A percentile compares a stretch with the other conserved stretches of the same genome.
These are phyloP conservation scores for Gymnothorax reevesii DNA, from an alignment of 2,797 vertebrate species.

Conservation along the genomic window DNA sequence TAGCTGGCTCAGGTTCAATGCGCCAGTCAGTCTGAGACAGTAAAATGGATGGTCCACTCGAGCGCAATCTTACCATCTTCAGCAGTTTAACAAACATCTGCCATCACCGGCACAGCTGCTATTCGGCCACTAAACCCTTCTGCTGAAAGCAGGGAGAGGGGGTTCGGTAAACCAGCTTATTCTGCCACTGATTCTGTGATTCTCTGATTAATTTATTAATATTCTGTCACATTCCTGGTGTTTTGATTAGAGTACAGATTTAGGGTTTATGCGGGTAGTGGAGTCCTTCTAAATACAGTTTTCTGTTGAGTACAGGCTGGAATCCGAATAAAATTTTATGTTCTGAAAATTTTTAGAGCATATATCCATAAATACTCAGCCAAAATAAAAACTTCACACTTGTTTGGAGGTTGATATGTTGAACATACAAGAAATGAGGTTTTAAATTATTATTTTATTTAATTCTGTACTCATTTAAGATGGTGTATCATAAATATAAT, in stretches of 20 bases:
- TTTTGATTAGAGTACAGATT: not conserved
- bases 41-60: not conserved
- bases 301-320: no score
- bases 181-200: not conserved
- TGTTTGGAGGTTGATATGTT: no score
- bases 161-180: not conserved
- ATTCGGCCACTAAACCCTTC: not conserved
- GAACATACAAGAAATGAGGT: no score
- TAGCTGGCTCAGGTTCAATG: not conserved
- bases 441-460: no score
- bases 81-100: not conserved
- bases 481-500: no score
- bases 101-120: not conserved
- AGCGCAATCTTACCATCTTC: not conserved
- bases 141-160: not conserved
- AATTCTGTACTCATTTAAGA: no score
- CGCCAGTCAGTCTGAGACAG: not conserved
- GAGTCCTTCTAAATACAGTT: no score
- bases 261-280: not conserved
- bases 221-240: not conserved
- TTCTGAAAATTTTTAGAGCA: no score
- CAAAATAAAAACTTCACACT: no score
- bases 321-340: no score
- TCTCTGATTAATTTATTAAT: not conserved
- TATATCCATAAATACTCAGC: no score